Evolutionary conservation across 1,140 invertebrate genomes (phyloP), one percentile per base, ranked within the genome.

Genomic region (Trinorchestia longiramus): DNA sequence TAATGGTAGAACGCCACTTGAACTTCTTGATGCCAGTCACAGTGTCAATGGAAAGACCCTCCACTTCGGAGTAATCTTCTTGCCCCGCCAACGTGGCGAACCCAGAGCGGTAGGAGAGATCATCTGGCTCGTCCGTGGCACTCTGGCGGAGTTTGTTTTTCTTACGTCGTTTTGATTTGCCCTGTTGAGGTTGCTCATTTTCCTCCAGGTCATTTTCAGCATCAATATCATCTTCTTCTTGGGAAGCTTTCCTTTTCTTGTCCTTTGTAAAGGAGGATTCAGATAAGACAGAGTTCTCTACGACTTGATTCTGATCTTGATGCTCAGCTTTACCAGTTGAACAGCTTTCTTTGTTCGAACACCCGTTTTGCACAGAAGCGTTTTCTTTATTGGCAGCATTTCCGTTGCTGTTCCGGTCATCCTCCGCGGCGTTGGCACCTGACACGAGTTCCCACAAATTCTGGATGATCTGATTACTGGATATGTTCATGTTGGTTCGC

Each of bases 371-470:
- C 43, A 40, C 43, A 47, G 43, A 47, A 17, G 92, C 41, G n/a
- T 94, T 94, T 94, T 94, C 92, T 47, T 94, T 94, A 47, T 94
- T 45, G 41, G 92, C 92, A 19, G 44, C 44, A 94, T 94, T 47
- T 94, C 40, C 92, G 11, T 6, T 40, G 44, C 44, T 47, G 36
- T 6, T 15, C 0, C 41, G 6, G 92, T 47, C 44, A 91, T 42
- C 28, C 11, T 43, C 92, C 15, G 36, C 92, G n/a, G 92, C 92
- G 41, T 43, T 47, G 43, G 40, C 92, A 6, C 43, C 44, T 0
- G 92, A 94, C 8, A 94, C 92, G 6, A 94, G 44, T 45, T 94
- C 92, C 92, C 92, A 94, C 44, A 94, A 94, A 36, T 43, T 45
- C 40, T 94, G 43, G 40, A 94, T 45, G 92, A 94, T 94, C 92